Evolutionary conservation across 2,113 vertebrate genomes (phyloP).

Genomic region (Urocolius indicus): DNA sequence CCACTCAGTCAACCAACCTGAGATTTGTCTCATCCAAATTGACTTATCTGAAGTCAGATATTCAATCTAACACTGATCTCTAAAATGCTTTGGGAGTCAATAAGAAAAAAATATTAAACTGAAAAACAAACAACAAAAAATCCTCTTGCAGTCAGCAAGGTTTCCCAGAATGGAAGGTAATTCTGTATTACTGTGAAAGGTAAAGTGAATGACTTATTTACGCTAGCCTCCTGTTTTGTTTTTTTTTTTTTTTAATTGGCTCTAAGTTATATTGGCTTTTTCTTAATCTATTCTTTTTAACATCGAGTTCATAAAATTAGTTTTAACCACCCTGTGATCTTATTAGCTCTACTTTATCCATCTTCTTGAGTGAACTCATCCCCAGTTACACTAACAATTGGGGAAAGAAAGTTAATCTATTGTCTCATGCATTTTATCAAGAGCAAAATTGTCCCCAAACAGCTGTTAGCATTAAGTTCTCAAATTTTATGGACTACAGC

Average conservation of each 20-base stretch:
- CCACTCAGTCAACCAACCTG: background rate
- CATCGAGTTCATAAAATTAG: background rate
- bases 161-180: background rate
- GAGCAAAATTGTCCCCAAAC: background rate
- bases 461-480: background rate
- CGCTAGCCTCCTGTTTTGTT: background rate
- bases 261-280: background rate
- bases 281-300: background rate
- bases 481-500: background rate
- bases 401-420: background rate
- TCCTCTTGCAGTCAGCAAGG: background rate
- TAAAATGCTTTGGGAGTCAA: background rate
- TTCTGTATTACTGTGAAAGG: background rate
- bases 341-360: background rate
- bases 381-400: background rate
- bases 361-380: background rate
- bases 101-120: background rate
- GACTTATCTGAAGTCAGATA: background rate
- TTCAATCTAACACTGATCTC: background rate
- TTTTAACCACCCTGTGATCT: background rate
- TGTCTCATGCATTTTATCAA: background rate
- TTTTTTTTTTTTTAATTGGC: background rate
- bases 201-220: background rate
- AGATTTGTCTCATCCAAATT: constrained; percentile 25
- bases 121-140: fast-evolving